These are phyloP conservation scores for Falco punctatus DNA, from an alignment of 2,113 vertebrate species.

Conservation along the genomic window DNA sequence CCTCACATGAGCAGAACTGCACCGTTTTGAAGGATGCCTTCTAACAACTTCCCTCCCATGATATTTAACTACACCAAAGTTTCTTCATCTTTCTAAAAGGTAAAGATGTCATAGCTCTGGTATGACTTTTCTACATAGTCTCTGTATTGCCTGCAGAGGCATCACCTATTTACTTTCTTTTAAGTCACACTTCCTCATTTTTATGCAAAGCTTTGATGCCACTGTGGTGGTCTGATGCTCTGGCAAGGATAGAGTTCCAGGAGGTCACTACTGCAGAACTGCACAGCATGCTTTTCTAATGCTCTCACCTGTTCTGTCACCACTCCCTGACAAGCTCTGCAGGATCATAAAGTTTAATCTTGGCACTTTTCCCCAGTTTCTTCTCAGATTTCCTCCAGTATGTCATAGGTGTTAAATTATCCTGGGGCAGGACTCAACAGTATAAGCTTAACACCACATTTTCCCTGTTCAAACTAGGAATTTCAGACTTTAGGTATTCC, in stretches of 20 bases:
- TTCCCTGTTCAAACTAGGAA: background rate
- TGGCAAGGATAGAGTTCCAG: accelerated
- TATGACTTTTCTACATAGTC: background rate
- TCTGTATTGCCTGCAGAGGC: background rate
- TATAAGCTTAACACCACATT: background rate
- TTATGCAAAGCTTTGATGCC: background rate
- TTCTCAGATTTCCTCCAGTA: background rate
- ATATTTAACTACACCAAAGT: background rate
- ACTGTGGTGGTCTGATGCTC: background rate
- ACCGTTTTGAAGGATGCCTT: background rate
- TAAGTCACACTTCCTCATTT: background rate
- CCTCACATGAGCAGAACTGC: background rate
- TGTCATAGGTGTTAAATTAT: background rate
- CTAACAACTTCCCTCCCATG: background rate
- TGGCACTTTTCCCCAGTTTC: background rate
- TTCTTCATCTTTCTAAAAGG: background rate
- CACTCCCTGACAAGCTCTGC: background rate
- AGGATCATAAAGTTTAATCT: background rate
- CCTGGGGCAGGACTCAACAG: background rate
- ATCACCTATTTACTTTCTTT: background rate
- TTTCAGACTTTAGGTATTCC: background rate
- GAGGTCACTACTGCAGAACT: background rate
- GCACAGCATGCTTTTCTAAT: background rate
- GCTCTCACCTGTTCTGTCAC: accelerated
- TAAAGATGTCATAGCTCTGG: background rate